Evolutionary conservation across 1,140 invertebrate genomes (phyloP), one percentile per base, ranked within the genome.

Genomic region (Drosophila chauvacae): DNA sequence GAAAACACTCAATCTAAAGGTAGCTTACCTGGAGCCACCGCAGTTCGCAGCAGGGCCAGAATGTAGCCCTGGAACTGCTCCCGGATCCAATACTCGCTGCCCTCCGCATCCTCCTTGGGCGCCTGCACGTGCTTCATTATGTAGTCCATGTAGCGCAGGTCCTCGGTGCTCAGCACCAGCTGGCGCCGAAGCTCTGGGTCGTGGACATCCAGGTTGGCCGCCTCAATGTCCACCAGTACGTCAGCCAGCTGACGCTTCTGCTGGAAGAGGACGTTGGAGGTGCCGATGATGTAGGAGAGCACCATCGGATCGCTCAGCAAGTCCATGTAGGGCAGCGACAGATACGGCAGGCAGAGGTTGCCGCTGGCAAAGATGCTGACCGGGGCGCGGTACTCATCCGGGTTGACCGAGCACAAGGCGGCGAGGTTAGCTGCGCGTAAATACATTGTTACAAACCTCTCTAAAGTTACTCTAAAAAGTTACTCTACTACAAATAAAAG

Each of bases 201-300:
- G 63, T 96, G 94, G 20, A 97, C 96, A 91, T 99, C 98, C 87
- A 99, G 96, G 90, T 96, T 95, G 50, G 96, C 96, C 82, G 96
- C 96, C 90, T 97, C 97, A 91, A 98, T 96, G 93, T 98, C 98
- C 13, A 99, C 95, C n/a, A 92, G 53, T 56, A 99, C 93, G 94
- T 99, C 98, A 83, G 97, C 97, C 7, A 99, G 93, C 87, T 98
- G 96, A 66, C 96, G 95, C 90, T 98, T 98, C 88, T 99, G 98
- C 92, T 98, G 98, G 91, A 99, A 99, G 9, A 99, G 93, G 18
- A 99, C 96, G 95, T 99, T 99, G 41, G 98, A 99, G 10, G 98
- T 98, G 53, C 99, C 99, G 72, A 99, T 97, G 41, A 99, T 94
- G 93, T 98, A 99, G 51, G 98, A 97, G 73, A 97, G 94, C 9